phyloP scores from a whole-genome alignment of 2,797 vertebrate species.

The Myotis daubentonii region DNA sequence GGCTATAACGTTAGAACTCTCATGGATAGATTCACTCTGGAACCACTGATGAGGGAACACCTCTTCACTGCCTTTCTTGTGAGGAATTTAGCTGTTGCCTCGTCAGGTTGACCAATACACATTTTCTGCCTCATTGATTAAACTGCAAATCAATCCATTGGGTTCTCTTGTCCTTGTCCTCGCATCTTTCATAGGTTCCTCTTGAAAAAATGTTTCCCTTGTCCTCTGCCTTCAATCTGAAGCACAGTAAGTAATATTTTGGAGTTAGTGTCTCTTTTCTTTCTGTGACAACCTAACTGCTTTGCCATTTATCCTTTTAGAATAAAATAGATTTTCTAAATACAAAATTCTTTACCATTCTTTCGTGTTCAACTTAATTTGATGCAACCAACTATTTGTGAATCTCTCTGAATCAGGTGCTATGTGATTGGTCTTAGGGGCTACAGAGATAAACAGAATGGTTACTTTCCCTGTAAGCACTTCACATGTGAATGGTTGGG shows the following conservation, averaged over 20 bases:
- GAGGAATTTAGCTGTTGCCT: neutral
- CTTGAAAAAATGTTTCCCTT: constrained; percentile 1
- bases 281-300: neutral
- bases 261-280: neutral
- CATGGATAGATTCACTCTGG: neutral
- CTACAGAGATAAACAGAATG: neutral
- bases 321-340: neutral
- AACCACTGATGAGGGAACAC: neutral
- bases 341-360: neutral
- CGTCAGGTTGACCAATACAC: neutral
- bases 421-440: neutral
- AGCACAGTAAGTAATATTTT: neutral
- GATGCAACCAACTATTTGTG: neutral
- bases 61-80: neutral
- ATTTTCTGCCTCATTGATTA: constrained; percentile 39
- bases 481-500: neutral
- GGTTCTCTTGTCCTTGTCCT: neutral
- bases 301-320: neutral
- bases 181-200: neutral
- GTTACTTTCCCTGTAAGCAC: neutral
- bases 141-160: neutral
- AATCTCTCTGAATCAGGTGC: neutral
- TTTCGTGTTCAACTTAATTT: neutral
- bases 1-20: neutral
- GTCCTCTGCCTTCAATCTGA: neutral